Percentiles rank a stretch among this genome's conserved stretches.
Evolutionary conservation across 2,888 invertebrate genomes (phyloP).

Genomic region (Pantelozetes paolii): DNA sequence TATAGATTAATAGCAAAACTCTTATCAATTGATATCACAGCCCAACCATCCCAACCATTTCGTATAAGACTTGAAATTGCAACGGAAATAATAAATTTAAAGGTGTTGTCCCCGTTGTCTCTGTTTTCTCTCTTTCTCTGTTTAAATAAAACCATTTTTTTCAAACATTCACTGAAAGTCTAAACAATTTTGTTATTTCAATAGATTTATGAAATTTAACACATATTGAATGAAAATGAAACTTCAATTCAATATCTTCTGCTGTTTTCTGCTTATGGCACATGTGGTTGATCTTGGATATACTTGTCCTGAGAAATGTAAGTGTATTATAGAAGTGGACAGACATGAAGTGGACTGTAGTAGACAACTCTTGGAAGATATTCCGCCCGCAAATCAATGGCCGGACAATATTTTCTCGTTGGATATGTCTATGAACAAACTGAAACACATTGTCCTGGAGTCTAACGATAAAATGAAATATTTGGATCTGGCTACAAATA

Average conservation of each 20-base stretch:
- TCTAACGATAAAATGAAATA: slow-evolving; percentile 18
- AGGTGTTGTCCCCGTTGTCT: slow-evolving; percentile 24
- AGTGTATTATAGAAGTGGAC: neutral
- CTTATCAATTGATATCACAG: neutral
- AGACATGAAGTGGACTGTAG: slow-evolving; percentile 31
- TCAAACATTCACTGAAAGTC: neutral
- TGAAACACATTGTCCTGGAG: slow-evolving; percentile 23
- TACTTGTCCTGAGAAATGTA: slow-evolving; percentile 10
- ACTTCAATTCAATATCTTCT: neutral
- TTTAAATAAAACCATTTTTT: slow-evolving; percentile 13
- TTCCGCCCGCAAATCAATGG: slow-evolving; percentile 15
- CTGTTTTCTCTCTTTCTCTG: neutral
- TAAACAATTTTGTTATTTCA: neutral
- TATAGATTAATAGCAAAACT: slow-evolving; percentile 31
- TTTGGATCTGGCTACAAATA: slow-evolving; percentile 35
- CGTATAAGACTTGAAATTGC: neutral
- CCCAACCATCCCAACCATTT: no score
- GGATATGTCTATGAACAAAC: slow-evolving; percentile 34
- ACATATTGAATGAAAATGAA: neutral
- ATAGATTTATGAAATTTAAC: neutral
- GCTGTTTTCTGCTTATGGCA: neutral
- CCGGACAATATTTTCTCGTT: slow-evolving; percentile 18
- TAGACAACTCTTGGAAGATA: neutral
- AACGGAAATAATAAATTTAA: slow-evolving; percentile 35
- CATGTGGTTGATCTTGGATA: no score